Evolutionary conservation across 2,888 invertebrate genomes (phyloP), one percentile per base, ranked within the genome.

Genomic region (Elaeidobius kamerunicus): DNA sequence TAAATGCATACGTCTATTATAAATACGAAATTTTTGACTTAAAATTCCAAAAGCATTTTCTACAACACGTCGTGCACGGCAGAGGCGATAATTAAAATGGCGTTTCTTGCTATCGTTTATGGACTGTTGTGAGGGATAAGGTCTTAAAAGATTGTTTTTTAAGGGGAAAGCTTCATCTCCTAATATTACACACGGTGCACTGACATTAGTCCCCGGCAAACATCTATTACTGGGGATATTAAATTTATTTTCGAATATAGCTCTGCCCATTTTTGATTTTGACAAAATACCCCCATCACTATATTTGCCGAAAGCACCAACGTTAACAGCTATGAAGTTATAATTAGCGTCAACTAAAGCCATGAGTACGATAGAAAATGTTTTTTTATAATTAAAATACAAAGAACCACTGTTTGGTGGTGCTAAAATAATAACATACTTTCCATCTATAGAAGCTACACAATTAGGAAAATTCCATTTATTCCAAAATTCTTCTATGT

Each of bases 391-490:
- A 42, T 27, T 43, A 32, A 30, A 43, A 27, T 14, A 43, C 2
- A 14, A 9, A 6, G 43, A 43, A 14, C 43, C 32, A 43, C 43
- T 43, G 27, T 30, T 7, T 17, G 32, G 30, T 5, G 14, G 43
- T n/a, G 43, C 43, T 20, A 43, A 15, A 38, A 48, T 16, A 3
- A 36, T 14, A 18, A 48, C 38, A 48, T 48, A 38, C 27, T 48
- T 48, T n/a, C 28, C 40, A 34, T 32, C 44, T 11, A 44, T 28
- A 11, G 44, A 17, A 11, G 32, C 44, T 32, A 44, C 11, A 32
- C 44, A 44, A 15, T 44, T 44, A 17, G 44, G 44, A 44, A 44
- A 44, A 34, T 44, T 44, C 34, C 34, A 44, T 14, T 12, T 38
- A 17, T 15, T 40, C 48, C 39, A 48, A 40, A 48, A 48, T 15